Conservation (phyloP, 2,888 invertebrate species). For the Lydus trimaculatus region DNA sequence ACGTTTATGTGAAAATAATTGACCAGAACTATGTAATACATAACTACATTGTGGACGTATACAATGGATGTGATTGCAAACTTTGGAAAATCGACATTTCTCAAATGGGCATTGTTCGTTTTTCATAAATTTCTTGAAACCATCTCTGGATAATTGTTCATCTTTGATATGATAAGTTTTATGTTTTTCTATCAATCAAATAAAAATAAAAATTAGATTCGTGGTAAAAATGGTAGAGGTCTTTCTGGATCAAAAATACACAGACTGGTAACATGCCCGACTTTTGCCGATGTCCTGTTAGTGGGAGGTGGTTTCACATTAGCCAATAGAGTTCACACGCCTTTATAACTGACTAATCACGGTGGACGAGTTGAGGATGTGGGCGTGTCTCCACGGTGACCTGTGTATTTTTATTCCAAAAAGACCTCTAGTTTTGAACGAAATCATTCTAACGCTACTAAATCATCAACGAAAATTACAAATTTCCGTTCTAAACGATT, state of each 20-base stretch:
- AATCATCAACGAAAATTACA: neutral
- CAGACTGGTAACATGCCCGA: no score
- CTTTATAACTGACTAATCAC: no score
- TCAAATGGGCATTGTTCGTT: conserved; percentile 93
- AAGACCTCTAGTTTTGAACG: no score
- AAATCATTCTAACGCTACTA: neutral
- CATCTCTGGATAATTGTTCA: conserved; percentile 92
- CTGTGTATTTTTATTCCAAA: no score
- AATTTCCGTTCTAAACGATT: neutral
- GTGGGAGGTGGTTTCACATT: no score
- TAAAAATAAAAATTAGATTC: no score
- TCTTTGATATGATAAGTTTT: conserved; percentile 98
- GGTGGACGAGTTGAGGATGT: no score
- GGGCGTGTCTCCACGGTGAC: no score
- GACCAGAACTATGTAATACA: conserved; percentile 95
- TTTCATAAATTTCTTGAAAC: conserved; percentile 99
- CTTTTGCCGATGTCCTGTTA: no score
- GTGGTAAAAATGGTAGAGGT: no score
- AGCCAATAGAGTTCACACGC: no score
- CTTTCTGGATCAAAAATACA: no score
- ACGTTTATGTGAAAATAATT: conserved; percentile 95
- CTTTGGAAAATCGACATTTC: conserved; percentile 90
- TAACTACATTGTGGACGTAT: conserved; percentile 95
- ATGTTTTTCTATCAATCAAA: conserved; percentile 98
- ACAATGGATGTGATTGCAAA: conserved; percentile 98